Evolutionary conservation across 2,888 invertebrate species (phyloP), one percentile per base, ranked within the genome.

Genomic region (Odontocerum albicorne): DNA sequence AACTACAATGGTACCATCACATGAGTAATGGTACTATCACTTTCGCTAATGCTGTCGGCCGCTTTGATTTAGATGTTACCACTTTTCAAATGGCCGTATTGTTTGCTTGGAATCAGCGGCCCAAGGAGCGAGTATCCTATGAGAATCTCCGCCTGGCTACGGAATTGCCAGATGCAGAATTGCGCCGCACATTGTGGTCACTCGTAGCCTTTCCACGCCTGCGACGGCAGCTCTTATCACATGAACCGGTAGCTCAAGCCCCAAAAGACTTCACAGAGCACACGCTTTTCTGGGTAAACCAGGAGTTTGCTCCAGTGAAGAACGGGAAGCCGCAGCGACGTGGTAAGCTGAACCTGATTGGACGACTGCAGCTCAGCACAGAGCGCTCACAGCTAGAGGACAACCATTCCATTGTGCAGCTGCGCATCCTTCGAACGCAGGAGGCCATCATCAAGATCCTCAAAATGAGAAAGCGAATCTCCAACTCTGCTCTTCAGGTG

Each of bases 1-100:
- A 98, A 72, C 77, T 99, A 55, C 96, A 96, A 74, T 99, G 99
- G 99, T 90, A 98, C 73, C 98, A 99, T 75, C 96, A 98, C 68
- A 98, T 98, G 97, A 96, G 97, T 62, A 98, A 98, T 75, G 99
- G 98, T 64, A 96, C 96, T 58, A 95, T 99, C 64, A 95, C 94
- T 17, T 98, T 98, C 77, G 85, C 87, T 0, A 97, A 96, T 71
- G 85, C 88, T 63, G 86, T 92, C 49, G 98, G 96, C 1, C 87
- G 92, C 64, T 99, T 92, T 75, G 99, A 99, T 74, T 80, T 99
- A 65, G 99, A 99, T 70, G 97, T 99, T 4, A 99, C 98, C 10
- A 98, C 99, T 19, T 98, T 98, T 75, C 99, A 99, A 85, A 97
- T 99, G 97, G 96, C 97, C 32, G 97, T 99, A 12, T 77, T 99